A percentile compares a stretch with the other conserved stretches of the same genome.
Evolutionary conservation across 2,888 invertebrate genomes (phyloP).

Genomic region (Acrocyrtus sp.): DNA sequence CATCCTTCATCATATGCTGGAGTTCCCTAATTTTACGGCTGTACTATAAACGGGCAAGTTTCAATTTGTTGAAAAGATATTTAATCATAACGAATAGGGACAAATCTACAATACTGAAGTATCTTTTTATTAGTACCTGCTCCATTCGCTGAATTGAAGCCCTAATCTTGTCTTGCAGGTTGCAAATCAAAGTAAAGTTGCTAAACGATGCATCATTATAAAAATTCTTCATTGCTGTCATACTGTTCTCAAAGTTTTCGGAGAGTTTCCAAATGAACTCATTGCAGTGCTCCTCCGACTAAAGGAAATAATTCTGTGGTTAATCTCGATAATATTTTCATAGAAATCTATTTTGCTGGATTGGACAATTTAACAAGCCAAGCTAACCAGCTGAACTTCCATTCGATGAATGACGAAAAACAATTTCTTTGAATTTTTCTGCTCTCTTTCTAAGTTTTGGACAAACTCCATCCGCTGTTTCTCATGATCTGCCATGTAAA

Average conservation of each 20-base stretch:
- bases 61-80: too few species aligned
- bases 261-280: slow-evolving; percentile 55
- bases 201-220: slow-evolving; percentile 57
- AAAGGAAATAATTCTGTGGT: too few species aligned
- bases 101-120: not conserved
- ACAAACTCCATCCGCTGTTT: slow-evolving; percentile 41
- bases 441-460: slow-evolving; percentile 38
- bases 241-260: slow-evolving; percentile 52
- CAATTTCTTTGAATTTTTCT: slow-evolving; percentile 43
- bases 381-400: slow-evolving; percentile 46
- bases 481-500: slow-evolving; percentile 51
- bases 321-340: too few species aligned
- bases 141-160: slow-evolving; percentile 45
- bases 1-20: slow-evolving; percentile 47
- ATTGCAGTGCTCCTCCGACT: slow-evolving; percentile 55
- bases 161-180: slow-evolving; percentile 51
- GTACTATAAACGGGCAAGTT: slow-evolving; percentile 20
- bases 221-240: slow-evolving; percentile 56
- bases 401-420: slow-evolving; percentile 44
- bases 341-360: too few species aligned
- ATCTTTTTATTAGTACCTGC: slow-evolving; percentile 4
- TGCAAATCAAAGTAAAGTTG: slow-evolving; percentile 58
- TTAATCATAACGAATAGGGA: too few species aligned
- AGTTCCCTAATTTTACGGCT: slow-evolving; percentile 35
- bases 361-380: too few species aligned